phyloP scores from a whole-genome alignment of 2,888 invertebrate species.

The Ectemnius lituratus region DNA sequence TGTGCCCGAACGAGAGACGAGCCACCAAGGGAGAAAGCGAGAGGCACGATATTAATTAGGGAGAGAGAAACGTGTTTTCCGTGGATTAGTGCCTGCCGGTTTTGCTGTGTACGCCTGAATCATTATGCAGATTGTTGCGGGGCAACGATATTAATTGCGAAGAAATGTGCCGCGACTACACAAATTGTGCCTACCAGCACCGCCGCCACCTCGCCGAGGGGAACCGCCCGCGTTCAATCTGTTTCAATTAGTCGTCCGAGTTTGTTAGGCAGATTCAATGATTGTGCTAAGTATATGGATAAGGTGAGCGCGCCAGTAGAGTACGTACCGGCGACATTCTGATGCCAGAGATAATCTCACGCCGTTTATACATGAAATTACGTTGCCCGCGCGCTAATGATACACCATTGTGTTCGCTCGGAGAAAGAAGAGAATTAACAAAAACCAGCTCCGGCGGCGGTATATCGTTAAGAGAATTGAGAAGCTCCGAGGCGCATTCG shows the following conservation, averaged over 20 bases:
- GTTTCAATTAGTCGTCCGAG: slow-evolving; percentile 49
- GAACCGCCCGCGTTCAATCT: slow-evolving; percentile 39
- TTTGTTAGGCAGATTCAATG: slow-evolving; percentile 48
- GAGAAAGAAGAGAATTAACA: slow-evolving; percentile 34
- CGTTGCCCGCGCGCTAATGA: no score
- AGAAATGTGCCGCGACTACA: slow-evolving; percentile 32
- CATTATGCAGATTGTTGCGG: slow-evolving; percentile 52
- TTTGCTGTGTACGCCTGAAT: slow-evolving; percentile 28
- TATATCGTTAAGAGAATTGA: background rate
- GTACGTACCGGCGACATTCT: no score
- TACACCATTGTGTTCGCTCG: slow-evolving; percentile 28
- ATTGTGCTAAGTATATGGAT: slow-evolving; percentile 13
- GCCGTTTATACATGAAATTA: no score
- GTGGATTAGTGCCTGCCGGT: slow-evolving; percentile 34
- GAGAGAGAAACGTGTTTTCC: slow-evolving; percentile 39
- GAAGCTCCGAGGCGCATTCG: background rate
- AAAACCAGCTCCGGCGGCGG: background rate
- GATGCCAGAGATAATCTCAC: no score
- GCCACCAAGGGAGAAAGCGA: slow-evolving; percentile 33
- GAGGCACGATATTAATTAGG: slow-evolving; percentile 45
- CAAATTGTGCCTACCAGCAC: slow-evolving; percentile 19
- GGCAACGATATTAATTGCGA: slow-evolving; percentile 49
- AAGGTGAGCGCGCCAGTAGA: no score
- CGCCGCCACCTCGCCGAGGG: no score
- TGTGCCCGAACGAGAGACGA: slow-evolving; percentile 21